phyloP scores from a whole-genome alignment of 2,797 vertebrate genomes.

The Amazona ochrocephala region DNA sequence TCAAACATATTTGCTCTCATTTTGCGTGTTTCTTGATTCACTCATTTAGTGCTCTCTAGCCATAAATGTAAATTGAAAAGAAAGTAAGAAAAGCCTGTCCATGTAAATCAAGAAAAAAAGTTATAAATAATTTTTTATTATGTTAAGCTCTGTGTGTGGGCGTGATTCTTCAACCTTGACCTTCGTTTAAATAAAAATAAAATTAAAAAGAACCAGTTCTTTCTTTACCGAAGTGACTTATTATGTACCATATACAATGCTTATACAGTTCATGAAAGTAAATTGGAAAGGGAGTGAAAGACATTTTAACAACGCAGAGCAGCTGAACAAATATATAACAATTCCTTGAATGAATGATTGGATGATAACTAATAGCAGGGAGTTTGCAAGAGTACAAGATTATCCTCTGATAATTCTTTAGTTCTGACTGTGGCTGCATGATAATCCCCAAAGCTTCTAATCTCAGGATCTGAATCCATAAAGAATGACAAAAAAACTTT shows the following conservation, averaged over 20 bases:
- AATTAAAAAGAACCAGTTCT: slow-evolving; percentile 26
- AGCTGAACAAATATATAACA: slow-evolving; percentile 64
- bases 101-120: slow-evolving; percentile 32
- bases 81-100: not conserved
- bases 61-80: slow-evolving; percentile 26
- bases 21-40: not conserved
- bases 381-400: slow-evolving; percentile 66
- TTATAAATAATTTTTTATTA: slow-evolving; percentile 63
- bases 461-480: slow-evolving; percentile 70
- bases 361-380: slow-evolving; percentile 63
- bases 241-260: slow-evolving; percentile 28
- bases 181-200: slow-evolving; percentile 72
- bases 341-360: slow-evolving; percentile 65
- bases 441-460: slow-evolving; percentile 64
- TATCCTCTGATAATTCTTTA: slow-evolving; percentile 69
- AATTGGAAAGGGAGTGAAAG: slow-evolving; percentile 60
- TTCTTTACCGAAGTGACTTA: slow-evolving; percentile 44
- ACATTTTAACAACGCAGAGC: slow-evolving; percentile 54
- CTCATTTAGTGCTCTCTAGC: not conserved
- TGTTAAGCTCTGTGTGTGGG: slow-evolving; percentile 28
- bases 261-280: slow-evolving; percentile 45
- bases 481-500: slow-evolving; percentile 40
- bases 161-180: slow-evolving; percentile 42
- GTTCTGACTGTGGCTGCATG: slow-evolving; percentile 58
- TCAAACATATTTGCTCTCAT: not conserved